phyloP scores from a whole-genome alignment of 1,140 invertebrate genomes.

The Drosophila takahashii region DNA sequence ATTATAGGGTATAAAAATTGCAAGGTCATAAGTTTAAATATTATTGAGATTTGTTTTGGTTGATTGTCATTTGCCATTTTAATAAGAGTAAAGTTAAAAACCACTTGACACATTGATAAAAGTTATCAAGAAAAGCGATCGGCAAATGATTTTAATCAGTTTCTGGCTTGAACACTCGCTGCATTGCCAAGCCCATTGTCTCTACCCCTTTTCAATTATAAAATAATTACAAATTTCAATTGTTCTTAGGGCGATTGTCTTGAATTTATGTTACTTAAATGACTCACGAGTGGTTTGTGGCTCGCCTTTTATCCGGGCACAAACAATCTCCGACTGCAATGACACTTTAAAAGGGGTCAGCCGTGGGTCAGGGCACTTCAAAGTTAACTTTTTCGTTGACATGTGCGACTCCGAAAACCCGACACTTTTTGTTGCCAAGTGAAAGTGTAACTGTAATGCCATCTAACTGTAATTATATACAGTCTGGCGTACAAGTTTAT shows the following conservation, averaged over 20 bases:
- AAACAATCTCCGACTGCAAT: constrained; percentile 39
- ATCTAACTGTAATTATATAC: constrained; percentile 79
- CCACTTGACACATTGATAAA: neutral
- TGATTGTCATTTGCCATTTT: no score
- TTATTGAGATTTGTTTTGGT: no score
- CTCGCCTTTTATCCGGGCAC: constrained; percentile 19
- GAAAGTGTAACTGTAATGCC: constrained; percentile 77
- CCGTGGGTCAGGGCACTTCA: constrained; percentile 49
- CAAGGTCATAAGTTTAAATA: no score
- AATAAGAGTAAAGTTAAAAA: no score
- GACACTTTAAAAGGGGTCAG: constrained; percentile 76
- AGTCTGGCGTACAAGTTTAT: constrained; percentile 71
- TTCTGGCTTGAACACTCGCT: neutral
- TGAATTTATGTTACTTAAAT: constrained; percentile 18
- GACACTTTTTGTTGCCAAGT: constrained; percentile 55
- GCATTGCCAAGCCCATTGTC: neutral
- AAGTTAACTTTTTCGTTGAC: constrained; percentile 61
- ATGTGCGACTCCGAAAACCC: constrained; percentile 23
- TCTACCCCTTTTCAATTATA: constrained; percentile 5
- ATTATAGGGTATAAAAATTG: no score
- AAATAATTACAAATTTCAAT: constrained; percentile 41
- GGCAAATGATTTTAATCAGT: neutral
- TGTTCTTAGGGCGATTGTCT: constrained; percentile 9
- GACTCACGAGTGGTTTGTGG: constrained; percentile 29
- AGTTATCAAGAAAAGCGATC: neutral